A percentile compares a stretch with the other conserved stretches of the same genome.
These are phyloP conservation scores for Phasia obesa DNA, from an alignment of 2,888 invertebrate genomes.

Conservation along the genomic window DNA sequence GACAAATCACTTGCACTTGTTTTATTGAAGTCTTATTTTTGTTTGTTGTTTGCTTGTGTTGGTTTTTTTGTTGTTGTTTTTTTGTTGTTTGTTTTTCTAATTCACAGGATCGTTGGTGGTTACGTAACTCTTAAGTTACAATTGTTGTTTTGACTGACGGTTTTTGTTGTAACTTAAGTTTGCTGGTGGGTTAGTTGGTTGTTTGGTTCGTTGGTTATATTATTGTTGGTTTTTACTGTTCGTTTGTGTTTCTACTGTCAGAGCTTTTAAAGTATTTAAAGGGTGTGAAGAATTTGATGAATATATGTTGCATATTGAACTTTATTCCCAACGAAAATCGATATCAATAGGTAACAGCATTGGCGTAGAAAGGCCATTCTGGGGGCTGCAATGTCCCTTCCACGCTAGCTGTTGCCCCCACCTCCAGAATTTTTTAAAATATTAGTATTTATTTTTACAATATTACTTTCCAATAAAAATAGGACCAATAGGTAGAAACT, in stretches of 20 bases:
- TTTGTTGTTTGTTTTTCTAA: conserved; percentile 45
- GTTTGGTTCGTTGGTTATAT: conserved; percentile 35
- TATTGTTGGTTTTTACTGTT: conserved; percentile 39
- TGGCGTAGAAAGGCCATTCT: too few species aligned
- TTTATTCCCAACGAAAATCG: too few species aligned
- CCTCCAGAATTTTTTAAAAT: too few species aligned
- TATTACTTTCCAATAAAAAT: too few species aligned
- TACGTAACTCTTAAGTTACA: conserved; percentile 67
- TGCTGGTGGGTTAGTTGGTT: conserved; percentile 43
- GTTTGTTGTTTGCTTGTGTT: conserved; percentile 45
- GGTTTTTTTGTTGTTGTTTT: conserved; percentile 40
- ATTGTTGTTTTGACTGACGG: conserved; percentile 57
- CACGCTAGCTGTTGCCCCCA: too few species aligned
- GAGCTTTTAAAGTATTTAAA: conserved; percentile 55
- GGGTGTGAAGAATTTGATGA: conserved; percentile 3
- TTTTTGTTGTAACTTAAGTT: conserved; percentile 45
- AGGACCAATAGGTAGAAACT: too few species aligned
- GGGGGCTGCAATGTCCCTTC: too few species aligned
- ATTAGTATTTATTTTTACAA: too few species aligned
- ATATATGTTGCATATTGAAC: background rate
- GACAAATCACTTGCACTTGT: conserved; percentile 65
- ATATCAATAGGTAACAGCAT: too few species aligned
- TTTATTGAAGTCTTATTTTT: conserved; percentile 42
- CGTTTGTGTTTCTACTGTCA: conserved; percentile 26
- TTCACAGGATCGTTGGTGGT: conserved; percentile 67